Conservation (phyloP, 2,888 invertebrate genomes). For the Pyrocoelia pectoralis region DNA sequence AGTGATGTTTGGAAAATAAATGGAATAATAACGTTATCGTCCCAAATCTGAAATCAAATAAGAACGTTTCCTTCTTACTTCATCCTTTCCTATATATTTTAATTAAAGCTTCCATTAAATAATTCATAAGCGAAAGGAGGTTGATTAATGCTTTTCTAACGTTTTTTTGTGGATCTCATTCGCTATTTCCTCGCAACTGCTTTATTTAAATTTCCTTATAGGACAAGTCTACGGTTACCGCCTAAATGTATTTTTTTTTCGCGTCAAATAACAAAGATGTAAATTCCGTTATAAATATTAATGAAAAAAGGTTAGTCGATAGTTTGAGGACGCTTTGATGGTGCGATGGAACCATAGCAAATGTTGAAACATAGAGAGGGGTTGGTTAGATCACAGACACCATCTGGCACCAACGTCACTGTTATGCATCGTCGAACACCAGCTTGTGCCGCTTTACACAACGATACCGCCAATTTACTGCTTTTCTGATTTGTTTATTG, state of each 20-base stretch:
- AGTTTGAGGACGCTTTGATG: slow-evolving; percentile 26
- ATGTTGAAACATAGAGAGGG: slow-evolving; percentile 20
- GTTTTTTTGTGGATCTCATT: slow-evolving; percentile 19
- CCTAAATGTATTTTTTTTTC: slow-evolving; percentile 16
- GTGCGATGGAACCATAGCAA: slow-evolving; percentile 21
- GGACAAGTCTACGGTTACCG: slow-evolving; percentile 2
- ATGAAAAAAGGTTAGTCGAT: slow-evolving; percentile 28
- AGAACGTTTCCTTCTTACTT: slow-evolving; percentile 18
- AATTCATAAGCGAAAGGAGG: slow-evolving; percentile 28
- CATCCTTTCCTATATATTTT: slow-evolving; percentile 23
- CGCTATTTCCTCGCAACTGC: slow-evolving; percentile 14
- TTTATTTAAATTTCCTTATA: slow-evolving; percentile 21
- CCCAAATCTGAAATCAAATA: slow-evolving; percentile 19
- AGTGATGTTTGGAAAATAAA: not conserved
- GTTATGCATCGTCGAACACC: slow-evolving; percentile 30
- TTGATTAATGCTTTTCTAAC: slow-evolving; percentile 33
- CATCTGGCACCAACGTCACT: slow-evolving; percentile 34
- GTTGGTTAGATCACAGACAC: slow-evolving; percentile 27
- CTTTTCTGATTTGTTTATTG: slow-evolving; percentile 36
- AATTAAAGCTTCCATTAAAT: slow-evolving; percentile 30
- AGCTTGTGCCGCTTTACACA: slow-evolving; percentile 31
- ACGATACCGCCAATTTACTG: slow-evolving; percentile 31
- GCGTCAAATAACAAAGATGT: slow-evolving; percentile 22
- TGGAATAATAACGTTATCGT: slow-evolving; percentile 17
- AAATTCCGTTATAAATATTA: slow-evolving; percentile 27